These are phyloP conservation scores for Drosophila phalerata DNA, from an alignment of 2,888 invertebrate species.

Conservation along the genomic window DNA sequence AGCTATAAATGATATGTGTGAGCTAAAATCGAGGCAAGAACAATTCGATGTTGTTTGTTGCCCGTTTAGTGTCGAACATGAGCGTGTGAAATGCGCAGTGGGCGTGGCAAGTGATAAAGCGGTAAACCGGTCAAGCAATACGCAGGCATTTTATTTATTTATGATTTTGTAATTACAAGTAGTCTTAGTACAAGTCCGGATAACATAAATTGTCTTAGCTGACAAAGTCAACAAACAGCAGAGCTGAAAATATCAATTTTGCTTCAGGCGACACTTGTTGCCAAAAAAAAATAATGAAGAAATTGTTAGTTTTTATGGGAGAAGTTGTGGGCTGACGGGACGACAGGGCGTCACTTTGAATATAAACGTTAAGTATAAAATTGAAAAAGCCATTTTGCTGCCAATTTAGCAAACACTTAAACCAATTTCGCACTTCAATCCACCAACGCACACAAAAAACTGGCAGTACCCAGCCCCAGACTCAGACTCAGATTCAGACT, in stretches of 20 bases:
- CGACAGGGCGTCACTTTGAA: conserved; percentile 64
- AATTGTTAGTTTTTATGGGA: conserved; percentile 67
- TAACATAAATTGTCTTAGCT: conserved; percentile 19
- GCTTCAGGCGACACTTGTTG: conserved; percentile 50
- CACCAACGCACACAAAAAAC: conserved; percentile 64
- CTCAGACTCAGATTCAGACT: neutral
- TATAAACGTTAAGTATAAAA: conserved; percentile 79
- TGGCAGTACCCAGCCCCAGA: conserved; percentile 23
- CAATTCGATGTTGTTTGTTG: conserved; percentile 20
- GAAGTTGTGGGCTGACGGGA: conserved; percentile 50
- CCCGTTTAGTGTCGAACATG: conserved; percentile 55
- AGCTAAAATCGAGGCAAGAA: conserved; percentile 21
- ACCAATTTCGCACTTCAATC: conserved; percentile 85
- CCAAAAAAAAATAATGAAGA: conserved; percentile 39
- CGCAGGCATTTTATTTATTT: conserved; percentile 57
- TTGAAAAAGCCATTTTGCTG: conserved; percentile 85
- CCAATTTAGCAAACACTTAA: conserved; percentile 85
- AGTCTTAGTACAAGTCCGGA: conserved; percentile 23
- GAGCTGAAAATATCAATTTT: conserved; percentile 52
- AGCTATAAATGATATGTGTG: conserved; percentile 80
- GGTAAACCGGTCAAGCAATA: conserved; percentile 3
- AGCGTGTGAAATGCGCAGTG: conserved; percentile 70
- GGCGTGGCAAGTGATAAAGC: conserved; percentile 50
- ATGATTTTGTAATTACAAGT: conserved; percentile 64
- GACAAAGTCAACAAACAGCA: conserved; percentile 41